These are phyloP conservation scores for Pogonus chalceus DNA, from an alignment of 1,140 invertebrate genomes.

Conservation along the genomic window DNA sequence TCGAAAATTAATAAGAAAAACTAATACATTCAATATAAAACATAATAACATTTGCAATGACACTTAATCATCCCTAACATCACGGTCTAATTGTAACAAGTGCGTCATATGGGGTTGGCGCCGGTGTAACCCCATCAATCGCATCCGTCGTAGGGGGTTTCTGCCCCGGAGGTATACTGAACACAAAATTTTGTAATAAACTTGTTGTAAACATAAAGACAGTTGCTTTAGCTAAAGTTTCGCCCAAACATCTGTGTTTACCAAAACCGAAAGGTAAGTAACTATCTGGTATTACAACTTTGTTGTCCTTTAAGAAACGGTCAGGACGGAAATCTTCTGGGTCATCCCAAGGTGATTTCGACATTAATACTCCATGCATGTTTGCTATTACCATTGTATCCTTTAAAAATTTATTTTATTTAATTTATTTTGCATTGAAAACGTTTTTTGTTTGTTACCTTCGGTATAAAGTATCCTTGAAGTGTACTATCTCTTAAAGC, in stretches of 20 bases:
- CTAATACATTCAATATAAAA: too few relatives aligned
- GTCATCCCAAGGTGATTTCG: conserved; percentile 53
- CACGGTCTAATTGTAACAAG: conserved; percentile 43
- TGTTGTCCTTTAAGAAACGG: conserved; percentile 60
- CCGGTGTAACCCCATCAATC: conserved; percentile 62
- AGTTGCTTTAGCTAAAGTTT: conserved; percentile 71
- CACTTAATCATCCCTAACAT: too few relatives aligned
- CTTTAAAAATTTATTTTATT: conserved; percentile 32
- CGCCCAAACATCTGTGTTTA: conserved; percentile 77
- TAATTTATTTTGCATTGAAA: neutral
- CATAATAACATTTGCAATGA: too few relatives aligned
- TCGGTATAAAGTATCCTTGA: conserved; percentile 63
- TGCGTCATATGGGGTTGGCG: conserved; percentile 58
- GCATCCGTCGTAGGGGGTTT: conserved; percentile 50
- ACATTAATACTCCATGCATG: conserved; percentile 62
- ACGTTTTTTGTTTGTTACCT: conserved; percentile 39
- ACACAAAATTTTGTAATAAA: conserved; percentile 66
- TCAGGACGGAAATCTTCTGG: conserved; percentile 68
- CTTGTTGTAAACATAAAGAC: conserved; percentile 73
- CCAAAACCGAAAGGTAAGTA: conserved; percentile 72
- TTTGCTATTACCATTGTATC: conserved; percentile 78
- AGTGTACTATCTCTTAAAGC: conserved; percentile 59
- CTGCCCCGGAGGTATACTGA: conserved; percentile 50
- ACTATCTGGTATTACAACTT: conserved; percentile 53
- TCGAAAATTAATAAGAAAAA: too few relatives aligned